Conservation (phyloP, 64 coral and sea anemone genomes). For the Acropora tenuis region DNA sequence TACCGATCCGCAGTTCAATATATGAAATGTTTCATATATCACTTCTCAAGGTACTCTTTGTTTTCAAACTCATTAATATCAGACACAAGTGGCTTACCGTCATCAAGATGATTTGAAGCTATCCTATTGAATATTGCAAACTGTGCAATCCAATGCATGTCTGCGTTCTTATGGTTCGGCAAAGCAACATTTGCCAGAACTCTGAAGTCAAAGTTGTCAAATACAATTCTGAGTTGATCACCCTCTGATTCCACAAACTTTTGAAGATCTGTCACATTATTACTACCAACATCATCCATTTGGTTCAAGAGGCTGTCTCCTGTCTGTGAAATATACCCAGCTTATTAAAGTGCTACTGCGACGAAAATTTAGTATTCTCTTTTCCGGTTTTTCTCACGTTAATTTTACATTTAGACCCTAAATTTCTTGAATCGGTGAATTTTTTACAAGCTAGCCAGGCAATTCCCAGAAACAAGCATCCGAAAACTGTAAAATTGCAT, state of each 20-base stretch:
- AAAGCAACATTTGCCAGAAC: too few relatives aligned
- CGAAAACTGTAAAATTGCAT: too few relatives aligned
- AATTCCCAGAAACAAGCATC: too few relatives aligned
- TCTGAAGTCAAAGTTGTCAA: constrained; percentile 27
- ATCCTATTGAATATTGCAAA: constrained; percentile 10
- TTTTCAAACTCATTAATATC: constrained; percentile 61
- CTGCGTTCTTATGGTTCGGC: too few relatives aligned
- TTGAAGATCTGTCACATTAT: constrained; percentile 2
- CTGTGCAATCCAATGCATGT: too few relatives aligned
- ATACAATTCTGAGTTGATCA: constrained; percentile 27
- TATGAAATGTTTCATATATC: too few relatives aligned
- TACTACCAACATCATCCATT: constrained; percentile 44
- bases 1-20: too few relatives aligned
- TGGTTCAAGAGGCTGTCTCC: constrained; percentile 44
- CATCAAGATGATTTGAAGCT: constrained; percentile 23
- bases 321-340: constrained; percentile 42
- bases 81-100: constrained; percentile 15
- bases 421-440: too few relatives aligned
- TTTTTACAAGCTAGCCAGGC: too few relatives aligned
- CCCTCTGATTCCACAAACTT: background rate
- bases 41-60: background rate
- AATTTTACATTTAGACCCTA: too few relatives aligned
- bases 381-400: too few relatives aligned
- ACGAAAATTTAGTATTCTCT: too few relatives aligned
- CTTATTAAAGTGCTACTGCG: background rate